These are phyloP conservation scores for Streptopelia turtur DNA, from an alignment of 2,797 vertebrate genomes.

Conservation along the genomic window DNA sequence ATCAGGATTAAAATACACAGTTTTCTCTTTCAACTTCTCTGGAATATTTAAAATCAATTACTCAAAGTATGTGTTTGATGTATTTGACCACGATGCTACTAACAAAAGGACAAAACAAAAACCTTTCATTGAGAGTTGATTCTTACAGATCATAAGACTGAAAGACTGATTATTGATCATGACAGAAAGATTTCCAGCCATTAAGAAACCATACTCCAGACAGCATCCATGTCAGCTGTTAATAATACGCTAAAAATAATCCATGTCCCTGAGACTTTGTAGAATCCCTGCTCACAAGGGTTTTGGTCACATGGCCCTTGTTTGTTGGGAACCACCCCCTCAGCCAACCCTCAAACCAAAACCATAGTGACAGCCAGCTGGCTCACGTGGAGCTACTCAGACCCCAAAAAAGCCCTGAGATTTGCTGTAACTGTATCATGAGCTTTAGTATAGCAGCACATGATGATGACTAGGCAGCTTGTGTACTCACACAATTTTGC, in stretches of 20 bases:
- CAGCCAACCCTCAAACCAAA: background rate
- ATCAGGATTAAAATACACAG: background rate
- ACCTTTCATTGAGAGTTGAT: background rate
- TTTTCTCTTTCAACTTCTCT: background rate
- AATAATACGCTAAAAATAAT: constrained; percentile 10
- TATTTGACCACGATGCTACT: background rate
- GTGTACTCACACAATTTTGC: background rate
- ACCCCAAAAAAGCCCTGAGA: background rate
- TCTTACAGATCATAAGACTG: background rate
- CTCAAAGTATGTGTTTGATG: background rate
- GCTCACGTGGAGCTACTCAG: background rate
- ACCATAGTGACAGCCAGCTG: background rate
- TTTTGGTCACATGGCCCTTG: background rate
- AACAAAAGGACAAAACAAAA: background rate
- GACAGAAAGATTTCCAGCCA: background rate
- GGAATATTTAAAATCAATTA: background rate
- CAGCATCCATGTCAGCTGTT: background rate
- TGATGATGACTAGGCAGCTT: background rate
- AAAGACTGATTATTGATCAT: background rate
- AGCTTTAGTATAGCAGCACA: background rate
- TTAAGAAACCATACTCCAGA: background rate
- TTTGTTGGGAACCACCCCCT: background rate
- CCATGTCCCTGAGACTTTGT: background rate
- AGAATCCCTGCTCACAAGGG: background rate
- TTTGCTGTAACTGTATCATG: background rate